Base-by-base conservation (phyloP, 1,140 invertebrate species). In the Probaryconus sp. region DNA sequence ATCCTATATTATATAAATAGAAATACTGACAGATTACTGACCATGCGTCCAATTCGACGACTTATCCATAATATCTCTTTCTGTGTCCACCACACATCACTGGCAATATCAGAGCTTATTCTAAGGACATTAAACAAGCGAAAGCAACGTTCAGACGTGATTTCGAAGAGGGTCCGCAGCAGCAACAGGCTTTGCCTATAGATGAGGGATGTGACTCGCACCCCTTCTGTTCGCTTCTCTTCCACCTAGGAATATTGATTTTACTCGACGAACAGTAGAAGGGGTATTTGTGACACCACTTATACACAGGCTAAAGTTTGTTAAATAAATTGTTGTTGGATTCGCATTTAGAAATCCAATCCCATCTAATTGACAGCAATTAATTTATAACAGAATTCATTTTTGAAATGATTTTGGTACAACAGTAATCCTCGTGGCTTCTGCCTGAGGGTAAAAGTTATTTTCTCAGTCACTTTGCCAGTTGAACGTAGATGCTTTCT, bases 101-200 rank as follows among this genome's bases (percentile, higher is more conserved):
- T 85, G 64, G 65, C 37, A 72, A 51, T 72, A 53, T 78, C 45
- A 69, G 51, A 45, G 38, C 9, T 51, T 58, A 48, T 45, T 50
- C 17, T 33, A 47, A 48, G 16, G 45, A 42, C 61, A 58, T 72
- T 38, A 61, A 60, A 70, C n/a, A 48, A 51, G 18, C 26, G 21
- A 51, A 65, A 37, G 30, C 20, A 35, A 43, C 51, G 5, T 55
- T 38, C 33, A 61, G 26, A 61, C 76, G 38, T 24, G 42, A 73
- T 17, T 40, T 26, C 18, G 28, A 48, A 48, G 28, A 55, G 38
- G 17, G 51, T 63, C 61, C 60, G 33, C 70, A 70, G 58, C 82
- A 86, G 84, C 85, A 87, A 87, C 84, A 87, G 84, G 85, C 84
- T 85, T 86, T 84, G 78, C 76, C 79, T 83, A 83, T 85, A 86